phyloP scores from a whole-genome alignment of 2,888 invertebrate genomes.

The Osmoderma eremita region DNA sequence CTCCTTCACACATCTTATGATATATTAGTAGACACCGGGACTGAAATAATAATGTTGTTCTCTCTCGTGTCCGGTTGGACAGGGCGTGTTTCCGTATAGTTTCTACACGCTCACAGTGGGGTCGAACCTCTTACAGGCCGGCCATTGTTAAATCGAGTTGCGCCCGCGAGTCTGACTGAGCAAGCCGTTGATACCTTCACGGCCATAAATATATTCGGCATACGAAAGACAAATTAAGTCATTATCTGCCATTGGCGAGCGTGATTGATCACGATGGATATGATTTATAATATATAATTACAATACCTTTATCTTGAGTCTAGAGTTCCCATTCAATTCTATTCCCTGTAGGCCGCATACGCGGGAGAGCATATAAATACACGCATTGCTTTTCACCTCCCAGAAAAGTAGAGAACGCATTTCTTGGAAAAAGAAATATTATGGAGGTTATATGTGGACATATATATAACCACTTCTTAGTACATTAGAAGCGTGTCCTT shows the following conservation, averaged over 20 bases:
- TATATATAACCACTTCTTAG: slow-evolving; percentile 1
- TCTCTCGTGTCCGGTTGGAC: slow-evolving; percentile 30
- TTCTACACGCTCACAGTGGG: slow-evolving; percentile 28
- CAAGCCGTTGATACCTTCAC: slow-evolving; percentile 29
- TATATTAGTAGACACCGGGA: slow-evolving; percentile 29
- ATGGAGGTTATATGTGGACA: not conserved
- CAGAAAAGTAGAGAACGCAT: slow-evolving; percentile 1
- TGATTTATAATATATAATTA: slow-evolving; percentile 59
- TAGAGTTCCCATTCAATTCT: slow-evolving; percentile 19
- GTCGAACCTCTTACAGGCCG: slow-evolving; percentile 47
- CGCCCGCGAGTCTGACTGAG: slow-evolving; percentile 6
- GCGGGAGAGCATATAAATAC: not conserved
- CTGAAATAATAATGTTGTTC: slow-evolving; percentile 36
- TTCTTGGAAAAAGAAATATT: not conserved
- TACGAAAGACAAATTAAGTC: slow-evolving; percentile 57
- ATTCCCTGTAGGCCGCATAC: not conserved
- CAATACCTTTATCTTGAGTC: slow-evolving; percentile 50
- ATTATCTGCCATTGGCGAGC: slow-evolving; percentile 55
- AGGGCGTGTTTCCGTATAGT: slow-evolving; percentile 25
- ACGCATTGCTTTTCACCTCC: slow-evolving; percentile 12
- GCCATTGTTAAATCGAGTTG: slow-evolving; percentile 49
- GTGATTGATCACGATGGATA: slow-evolving; percentile 58
- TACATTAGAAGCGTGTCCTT: slow-evolving; percentile 17
- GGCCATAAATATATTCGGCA: slow-evolving; percentile 49
- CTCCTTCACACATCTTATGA: slow-evolving; percentile 32